These are phyloP conservation scores for Sebastes cheni DNA, from an alignment of 2,797 vertebrate genomes.

Conservation along the genomic window DNA sequence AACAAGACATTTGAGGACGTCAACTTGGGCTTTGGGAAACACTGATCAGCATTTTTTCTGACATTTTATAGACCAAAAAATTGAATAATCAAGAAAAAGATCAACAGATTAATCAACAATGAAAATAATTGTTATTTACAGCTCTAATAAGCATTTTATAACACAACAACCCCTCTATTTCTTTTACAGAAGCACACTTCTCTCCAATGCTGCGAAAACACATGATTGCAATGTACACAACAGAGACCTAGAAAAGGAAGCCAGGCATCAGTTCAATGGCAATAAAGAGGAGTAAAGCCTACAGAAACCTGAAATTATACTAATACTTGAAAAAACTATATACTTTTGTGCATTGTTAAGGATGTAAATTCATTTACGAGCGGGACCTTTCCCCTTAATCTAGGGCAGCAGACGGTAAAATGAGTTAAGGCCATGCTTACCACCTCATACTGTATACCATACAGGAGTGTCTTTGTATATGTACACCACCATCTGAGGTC, in stretches of 20 bases:
- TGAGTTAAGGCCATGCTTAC: constrained; percentile 29
- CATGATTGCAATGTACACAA: neutral
- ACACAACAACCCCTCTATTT: constrained; percentile 64
- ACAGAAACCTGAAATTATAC: neutral
- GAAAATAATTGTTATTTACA: rapidly evolving
- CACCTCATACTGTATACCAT: constrained; percentile 22
- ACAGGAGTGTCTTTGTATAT: constrained; percentile 73
- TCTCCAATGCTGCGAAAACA: neutral
- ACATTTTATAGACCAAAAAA: too few species aligned
- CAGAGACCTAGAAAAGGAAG: neutral
- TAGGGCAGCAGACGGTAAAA: constrained; percentile 20
- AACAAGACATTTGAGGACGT: too few species aligned
- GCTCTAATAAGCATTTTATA: constrained; percentile 71
- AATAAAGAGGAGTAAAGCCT: neutral
- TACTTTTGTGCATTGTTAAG: neutral
- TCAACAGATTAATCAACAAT: too few species aligned
- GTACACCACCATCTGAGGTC: constrained; percentile 12
- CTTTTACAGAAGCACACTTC: constrained; percentile 29
- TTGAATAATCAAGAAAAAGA: too few species aligned
- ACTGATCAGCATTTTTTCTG: too few species aligned
- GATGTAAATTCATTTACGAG: neutral
- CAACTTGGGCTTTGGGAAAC: too few species aligned
- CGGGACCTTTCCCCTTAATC: neutral
- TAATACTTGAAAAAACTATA: neutral
- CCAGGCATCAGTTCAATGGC: neutral